Evolutionary conservation across 2,797 vertebrate species (phyloP), one percentile per base, ranked within the genome.

Genomic region (Lutjanus argentimaculatus): DNA sequence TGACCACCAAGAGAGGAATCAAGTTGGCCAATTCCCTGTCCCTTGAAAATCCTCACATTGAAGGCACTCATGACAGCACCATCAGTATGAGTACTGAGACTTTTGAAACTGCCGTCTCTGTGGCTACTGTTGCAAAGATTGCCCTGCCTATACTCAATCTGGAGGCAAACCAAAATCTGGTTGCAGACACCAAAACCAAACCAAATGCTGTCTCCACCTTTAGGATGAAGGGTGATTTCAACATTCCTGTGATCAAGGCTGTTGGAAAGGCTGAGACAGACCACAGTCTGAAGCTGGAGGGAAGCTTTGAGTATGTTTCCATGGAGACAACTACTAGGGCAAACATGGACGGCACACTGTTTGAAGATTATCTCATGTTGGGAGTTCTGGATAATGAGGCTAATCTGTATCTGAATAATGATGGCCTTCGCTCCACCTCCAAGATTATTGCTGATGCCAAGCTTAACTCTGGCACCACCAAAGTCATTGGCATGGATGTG

Each of bases 21-120:
- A 99, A 98, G 87, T 72, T 99, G 89, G 97, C 97, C 82, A 97
- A 95, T 73, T 96, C 96, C 62, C 66, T 99, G 64, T 96, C 96
- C 25, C 86, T 99, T 91, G 95, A 94, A 82, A 93, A 94, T 82
- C 9, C 0, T 10, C 89, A 96, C 70, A 75, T 98, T 59, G 94
- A 95, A 81, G 97, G 96, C 71, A 96, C 90, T 73, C 97, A 99
- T 84, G 94, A 97, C 82, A 98, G 97, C 83, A 96, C 96, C 62
- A 51, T 98, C 70, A 96, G 92, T 67, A 75, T 98, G 68, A 96
- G 88, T 70, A 95, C 88, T 75, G 96, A 93, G 64, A 96, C 93
- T 30, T 79, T 96, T 77, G 97, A 97, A 71, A 90, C 93, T 56
- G 59, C 77, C 6, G 8, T 93, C 59, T 94, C 95, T 46, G 86